These are phyloP conservation scores for Penaeus indicus DNA, from an alignment of 1,140 invertebrate genomes.

Conservation along the genomic window DNA sequence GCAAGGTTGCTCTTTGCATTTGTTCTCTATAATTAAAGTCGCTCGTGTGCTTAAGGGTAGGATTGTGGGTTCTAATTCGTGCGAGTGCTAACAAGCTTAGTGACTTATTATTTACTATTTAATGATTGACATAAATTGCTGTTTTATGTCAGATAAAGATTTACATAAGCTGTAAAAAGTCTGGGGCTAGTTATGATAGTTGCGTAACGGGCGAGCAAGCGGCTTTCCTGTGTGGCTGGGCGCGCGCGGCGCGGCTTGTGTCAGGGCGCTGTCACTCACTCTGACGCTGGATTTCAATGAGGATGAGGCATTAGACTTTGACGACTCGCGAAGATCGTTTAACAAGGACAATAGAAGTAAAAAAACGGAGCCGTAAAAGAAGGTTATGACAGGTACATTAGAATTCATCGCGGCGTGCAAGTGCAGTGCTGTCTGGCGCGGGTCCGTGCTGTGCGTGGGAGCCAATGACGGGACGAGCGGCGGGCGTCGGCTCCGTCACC, in stretches of 20 bases:
- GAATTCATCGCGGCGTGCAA: not conserved
- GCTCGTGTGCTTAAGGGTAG: no score
- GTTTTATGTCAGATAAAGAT: slow-evolving; percentile 43
- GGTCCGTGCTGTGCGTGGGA: slow-evolving; percentile 24
- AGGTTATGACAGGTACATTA: slow-evolving; percentile 44
- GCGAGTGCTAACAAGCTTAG: no score
- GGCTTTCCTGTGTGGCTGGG: no score
- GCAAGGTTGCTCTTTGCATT: no score
- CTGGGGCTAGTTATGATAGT: not conserved
- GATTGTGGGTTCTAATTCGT: no score
- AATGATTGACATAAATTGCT: slow-evolving; percentile 35
- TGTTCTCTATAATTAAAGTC: no score
- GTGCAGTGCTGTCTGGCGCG: slow-evolving; percentile 12
- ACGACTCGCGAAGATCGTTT: slow-evolving; percentile 33
- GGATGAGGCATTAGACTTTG: not conserved
- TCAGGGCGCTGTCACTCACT: not conserved
- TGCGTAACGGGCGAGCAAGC: no score
- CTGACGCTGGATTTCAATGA: slow-evolving; percentile 31
- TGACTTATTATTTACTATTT: slow-evolving; percentile 40
- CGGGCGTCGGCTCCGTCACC: slow-evolving; percentile 52
- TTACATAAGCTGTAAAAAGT: slow-evolving; percentile 21
- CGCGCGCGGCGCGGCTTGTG: no score
- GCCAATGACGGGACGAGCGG: slow-evolving; percentile 46
- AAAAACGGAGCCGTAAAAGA: slow-evolving; percentile 31
- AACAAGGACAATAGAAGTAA: slow-evolving; percentile 21